phyloP scores from a whole-genome alignment of 2,113 vertebrate species.

The Vimba vimba region DNA sequence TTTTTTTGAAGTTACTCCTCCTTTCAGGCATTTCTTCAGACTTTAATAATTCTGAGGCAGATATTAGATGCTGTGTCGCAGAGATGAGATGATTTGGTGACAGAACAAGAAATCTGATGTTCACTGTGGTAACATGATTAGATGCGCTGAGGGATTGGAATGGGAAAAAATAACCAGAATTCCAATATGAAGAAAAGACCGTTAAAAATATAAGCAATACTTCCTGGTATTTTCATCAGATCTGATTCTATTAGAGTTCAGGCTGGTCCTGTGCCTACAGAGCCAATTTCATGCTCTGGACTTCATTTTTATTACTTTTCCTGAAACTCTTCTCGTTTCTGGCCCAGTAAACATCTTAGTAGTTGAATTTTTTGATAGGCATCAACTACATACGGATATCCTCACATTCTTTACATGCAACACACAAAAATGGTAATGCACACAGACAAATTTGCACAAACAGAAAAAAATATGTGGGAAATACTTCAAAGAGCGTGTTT shows the following conservation, averaged over 20 bases:
- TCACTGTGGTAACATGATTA: not conserved
- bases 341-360: not conserved
- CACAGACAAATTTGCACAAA: constrained; percentile 5
- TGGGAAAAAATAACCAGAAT: constrained; percentile 5
- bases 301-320: constrained; percentile 7
- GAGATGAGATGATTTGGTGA: constrained; percentile 8
- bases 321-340: not conserved
- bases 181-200: not conserved
- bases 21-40: not conserved
- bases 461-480: not conserved
- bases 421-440: constrained; percentile 18
- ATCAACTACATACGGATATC: not conserved
- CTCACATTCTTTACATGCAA: constrained; percentile 37
- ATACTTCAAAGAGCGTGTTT: constrained; percentile 32
- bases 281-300: not conserved
- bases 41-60: not conserved
- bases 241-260: not conserved
- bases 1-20: not conserved
- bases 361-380: not conserved
- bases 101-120: constrained; percentile 14
- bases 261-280: not conserved
- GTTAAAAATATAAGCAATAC: constrained; percentile 12
- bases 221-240: not conserved
- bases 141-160: not conserved
- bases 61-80: not conserved